Base-by-base conservation (phyloP, 1,140 invertebrate genomes). In the Drosophila kikkawai region DNA sequence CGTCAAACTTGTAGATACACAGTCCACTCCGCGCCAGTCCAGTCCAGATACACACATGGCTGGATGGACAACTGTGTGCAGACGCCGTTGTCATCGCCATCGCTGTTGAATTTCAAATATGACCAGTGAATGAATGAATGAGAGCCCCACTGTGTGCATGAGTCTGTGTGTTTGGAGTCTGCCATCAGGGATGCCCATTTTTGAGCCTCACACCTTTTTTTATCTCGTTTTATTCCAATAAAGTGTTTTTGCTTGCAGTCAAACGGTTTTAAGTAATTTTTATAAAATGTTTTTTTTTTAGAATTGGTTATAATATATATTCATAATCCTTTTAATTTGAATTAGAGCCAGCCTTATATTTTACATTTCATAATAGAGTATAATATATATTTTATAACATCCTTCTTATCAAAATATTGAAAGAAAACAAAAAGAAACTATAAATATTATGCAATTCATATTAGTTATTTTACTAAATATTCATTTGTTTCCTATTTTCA, bases 41-140 rank as follows among this genome's bases (percentile, higher is more conserved):
- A 51, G 61, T 64, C 45, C 78, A 74, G 19, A 60, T 47, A 58
- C 39, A 65, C 64, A 79, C 60, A 75, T 60, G 44, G 41, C 41
- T 65, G 63, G 66, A 60, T 67, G 63, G 58, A 32, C 64, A 42
- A 57, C 41, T 68, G 63, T 80, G 59, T 64, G 51, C 65, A 51
- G 65, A 59, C 64, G 45, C 37, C 50, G 78, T 86, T 88, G 80
- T 88, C 85, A 82, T 90, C 84, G 84, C 84, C 84, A 90, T 88
- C 70, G 70, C 86, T 69, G 85, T 85, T 88, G 81, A 88, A 90
- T 90, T 88, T 79, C 81, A 67, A 79, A 84, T 75, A 81, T 79
- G 78, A 78, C 50, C 76, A 67, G 73, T 78, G 83, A 80, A 87
- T 87, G 83, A 76, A 81, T 85, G 82, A 84, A 82, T 88, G 83